Percentiles rank a stretch among this genome's conserved stretches.
Evolutionary conservation across 2,113 vertebrate species (phyloP).

Genomic region (Ochotona princeps): DNA sequence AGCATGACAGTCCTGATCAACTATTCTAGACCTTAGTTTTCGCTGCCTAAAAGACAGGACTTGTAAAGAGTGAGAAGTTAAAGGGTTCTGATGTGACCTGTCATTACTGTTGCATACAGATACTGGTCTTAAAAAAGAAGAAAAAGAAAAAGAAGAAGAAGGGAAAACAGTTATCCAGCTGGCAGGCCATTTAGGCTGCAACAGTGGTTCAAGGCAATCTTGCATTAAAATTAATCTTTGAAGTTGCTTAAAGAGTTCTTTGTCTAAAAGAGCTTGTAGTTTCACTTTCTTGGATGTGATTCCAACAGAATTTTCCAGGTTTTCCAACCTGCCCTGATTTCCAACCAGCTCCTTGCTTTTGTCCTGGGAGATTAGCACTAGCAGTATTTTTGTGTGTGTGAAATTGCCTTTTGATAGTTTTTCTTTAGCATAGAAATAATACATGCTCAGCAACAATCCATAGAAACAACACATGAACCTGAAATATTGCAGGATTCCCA

Average conservation of each 20-base stretch:
- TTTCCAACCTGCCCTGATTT: conserved; percentile 7
- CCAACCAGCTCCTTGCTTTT: not conserved
- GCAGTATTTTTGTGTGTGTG: not conserved
- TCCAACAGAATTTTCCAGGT: not conserved
- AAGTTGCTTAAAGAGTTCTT: conserved; percentile 37
- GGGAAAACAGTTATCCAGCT: not conserved
- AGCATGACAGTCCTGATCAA: not conserved
- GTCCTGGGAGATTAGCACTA: not conserved
- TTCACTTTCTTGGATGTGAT: not conserved
- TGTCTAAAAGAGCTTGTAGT: not conserved
- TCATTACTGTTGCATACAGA: not conserved
- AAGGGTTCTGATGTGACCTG: not conserved
- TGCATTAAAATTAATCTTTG: conserved; percentile 64
- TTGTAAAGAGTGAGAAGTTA: not conserved
- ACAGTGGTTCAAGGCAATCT: conserved; percentile 20
- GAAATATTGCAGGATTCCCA: not conserved
- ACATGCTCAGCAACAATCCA: not conserved
- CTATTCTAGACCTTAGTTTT: conserved; percentile 38
- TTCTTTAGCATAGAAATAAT: conserved; percentile 32
- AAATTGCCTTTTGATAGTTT: not conserved
- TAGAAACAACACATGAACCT: not conserved
- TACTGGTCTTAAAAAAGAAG: not conserved
- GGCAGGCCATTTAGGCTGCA: conserved; percentile 15
- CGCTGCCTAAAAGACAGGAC: not conserved
- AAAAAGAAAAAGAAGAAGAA: too few relatives aligned